Percentiles rank a stretch among this genome's conserved stretches.
phyloP scores from a whole-genome alignment of 2,888 invertebrate genomes.

The Apodemia mormo region DNA sequence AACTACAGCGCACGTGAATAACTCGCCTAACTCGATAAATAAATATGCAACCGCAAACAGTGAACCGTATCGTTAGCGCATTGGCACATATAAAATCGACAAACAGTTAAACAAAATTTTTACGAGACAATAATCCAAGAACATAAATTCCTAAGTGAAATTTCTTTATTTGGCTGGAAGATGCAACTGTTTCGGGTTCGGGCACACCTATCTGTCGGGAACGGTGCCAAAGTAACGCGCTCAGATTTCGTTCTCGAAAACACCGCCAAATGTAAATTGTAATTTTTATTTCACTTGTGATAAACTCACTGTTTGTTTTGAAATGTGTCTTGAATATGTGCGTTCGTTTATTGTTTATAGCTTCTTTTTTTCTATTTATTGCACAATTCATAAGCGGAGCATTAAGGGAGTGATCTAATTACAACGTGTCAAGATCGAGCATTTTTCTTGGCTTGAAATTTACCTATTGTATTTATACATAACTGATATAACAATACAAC shows the following conservation, averaged over 20 bases:
- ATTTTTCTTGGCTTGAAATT: too few relatives aligned
- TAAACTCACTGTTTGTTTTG: slow-evolving; percentile 25
- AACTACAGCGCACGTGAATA: background rate
- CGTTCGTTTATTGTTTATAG: background rate
- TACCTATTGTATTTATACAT: too few relatives aligned
- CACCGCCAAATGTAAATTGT: slow-evolving; percentile 25
- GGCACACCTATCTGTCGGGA: slow-evolving; percentile 58
- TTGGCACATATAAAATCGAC: slow-evolving; percentile 7
- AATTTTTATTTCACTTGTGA: slow-evolving; percentile 26
- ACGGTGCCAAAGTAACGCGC: slow-evolving; percentile 64
- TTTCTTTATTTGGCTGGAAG: slow-evolving; percentile 49
- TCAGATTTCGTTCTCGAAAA: slow-evolving; percentile 38
- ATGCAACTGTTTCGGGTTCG: slow-evolving; percentile 36
- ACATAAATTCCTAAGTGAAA: slow-evolving; percentile 49
- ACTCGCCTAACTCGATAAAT: background rate
- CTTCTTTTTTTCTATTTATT: too few relatives aligned
- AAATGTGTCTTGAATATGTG: slow-evolving; percentile 34
- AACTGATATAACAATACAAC: too few relatives aligned
- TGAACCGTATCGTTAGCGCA: slow-evolving; percentile 4
- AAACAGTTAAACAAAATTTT: slow-evolving; percentile 30
- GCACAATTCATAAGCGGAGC: too few relatives aligned
- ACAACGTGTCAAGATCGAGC: too few relatives aligned
- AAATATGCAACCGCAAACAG: slow-evolving; percentile 4
- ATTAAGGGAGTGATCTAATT: too few relatives aligned
- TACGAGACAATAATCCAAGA: slow-evolving; percentile 40